phyloP scores from a whole-genome alignment of 2,888 invertebrate species.

The Aproaerema taeniolella region DNA sequence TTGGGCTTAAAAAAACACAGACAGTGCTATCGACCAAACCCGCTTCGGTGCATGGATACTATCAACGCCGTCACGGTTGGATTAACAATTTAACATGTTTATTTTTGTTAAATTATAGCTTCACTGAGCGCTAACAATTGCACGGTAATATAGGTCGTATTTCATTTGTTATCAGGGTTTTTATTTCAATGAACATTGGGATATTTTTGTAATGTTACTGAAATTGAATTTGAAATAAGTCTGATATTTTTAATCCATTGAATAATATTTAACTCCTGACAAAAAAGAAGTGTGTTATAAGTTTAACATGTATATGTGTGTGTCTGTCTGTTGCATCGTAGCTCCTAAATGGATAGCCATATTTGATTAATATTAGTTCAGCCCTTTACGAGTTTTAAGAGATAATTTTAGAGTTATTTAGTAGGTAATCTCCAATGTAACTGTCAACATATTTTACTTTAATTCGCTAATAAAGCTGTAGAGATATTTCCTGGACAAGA shows the following conservation, averaged over 20 bases:
- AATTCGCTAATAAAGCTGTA: too few relatives aligned
- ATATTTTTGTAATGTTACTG: not conserved
- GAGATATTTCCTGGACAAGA: too few relatives aligned
- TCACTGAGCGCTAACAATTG: not conserved
- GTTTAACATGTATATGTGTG: too few relatives aligned
- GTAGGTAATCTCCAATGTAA: too few relatives aligned
- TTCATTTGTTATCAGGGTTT: not conserved
- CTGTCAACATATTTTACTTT: too few relatives aligned
- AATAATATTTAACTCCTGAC: not conserved
- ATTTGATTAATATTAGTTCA: too few relatives aligned
- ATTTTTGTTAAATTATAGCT: constrained; percentile 27
- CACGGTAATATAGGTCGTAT: not conserved
- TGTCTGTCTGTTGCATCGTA: too few relatives aligned
- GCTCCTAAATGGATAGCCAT: too few relatives aligned
- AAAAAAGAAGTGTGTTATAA: too few relatives aligned
- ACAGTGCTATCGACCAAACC: constrained; percentile 46
- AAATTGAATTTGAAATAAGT: not conserved
- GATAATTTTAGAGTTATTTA: too few relatives aligned
- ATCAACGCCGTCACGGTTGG: too few relatives aligned
- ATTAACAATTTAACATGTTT: constrained; percentile 32
- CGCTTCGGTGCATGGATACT: too few relatives aligned
- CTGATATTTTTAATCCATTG: not conserved
- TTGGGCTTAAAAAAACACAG: not conserved
- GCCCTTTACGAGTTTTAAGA: not conserved
- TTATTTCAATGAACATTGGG: not conserved